Evolutionary conservation across 37 sponge, comb jelly and placozoan species (phyloP).

Genomic region (Tethya wilhelma): DNA sequence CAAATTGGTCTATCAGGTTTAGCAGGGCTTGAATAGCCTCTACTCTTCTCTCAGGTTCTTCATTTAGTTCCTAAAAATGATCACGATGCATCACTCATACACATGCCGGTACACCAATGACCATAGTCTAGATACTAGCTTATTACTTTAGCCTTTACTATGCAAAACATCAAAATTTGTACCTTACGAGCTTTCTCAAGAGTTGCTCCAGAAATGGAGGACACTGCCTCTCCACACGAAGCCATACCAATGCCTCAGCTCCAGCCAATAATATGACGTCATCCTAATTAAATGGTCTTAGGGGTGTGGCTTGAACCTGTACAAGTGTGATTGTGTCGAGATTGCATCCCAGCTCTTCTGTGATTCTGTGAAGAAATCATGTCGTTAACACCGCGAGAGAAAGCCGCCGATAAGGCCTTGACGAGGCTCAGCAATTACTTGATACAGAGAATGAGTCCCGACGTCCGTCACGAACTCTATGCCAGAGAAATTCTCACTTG

Average conservation of each 20-base stretch:
- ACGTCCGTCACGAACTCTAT: conserved; percentile 44
- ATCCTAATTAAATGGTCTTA: neutral
- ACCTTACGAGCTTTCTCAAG: too few relatives aligned
- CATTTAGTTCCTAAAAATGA: conserved; percentile 39
- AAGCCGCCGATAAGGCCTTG: conserved; percentile 32
- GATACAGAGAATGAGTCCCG: conserved; percentile 22
- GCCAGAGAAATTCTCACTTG: conserved; percentile 51
- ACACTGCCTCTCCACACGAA: too few relatives aligned
- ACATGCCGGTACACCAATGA: too few relatives aligned
- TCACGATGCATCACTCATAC: too few relatives aligned
- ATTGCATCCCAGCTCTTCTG: neutral
- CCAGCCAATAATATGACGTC: neutral
- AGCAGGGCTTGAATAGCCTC: conserved; percentile 1
- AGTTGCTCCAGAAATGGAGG: too few relatives aligned
- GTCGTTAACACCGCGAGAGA: conserved; percentile 33
- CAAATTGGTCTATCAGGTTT: neutral
- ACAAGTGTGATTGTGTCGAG: neutral
- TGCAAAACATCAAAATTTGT: too few relatives aligned
- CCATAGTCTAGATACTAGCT: too few relatives aligned
- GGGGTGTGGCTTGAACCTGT: neutral
- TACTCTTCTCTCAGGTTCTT: conserved; percentile 14
- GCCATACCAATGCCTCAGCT: neutral
- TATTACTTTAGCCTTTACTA: too few relatives aligned
- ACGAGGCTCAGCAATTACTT: conserved; percentile 12
- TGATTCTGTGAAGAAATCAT: neutral